A percentile compares a stretch with the other conserved stretches of the same genome.
phyloP scores from a whole-genome alignment of 1,140 invertebrate genomes.

The Panagrolaimus sp. region DNA sequence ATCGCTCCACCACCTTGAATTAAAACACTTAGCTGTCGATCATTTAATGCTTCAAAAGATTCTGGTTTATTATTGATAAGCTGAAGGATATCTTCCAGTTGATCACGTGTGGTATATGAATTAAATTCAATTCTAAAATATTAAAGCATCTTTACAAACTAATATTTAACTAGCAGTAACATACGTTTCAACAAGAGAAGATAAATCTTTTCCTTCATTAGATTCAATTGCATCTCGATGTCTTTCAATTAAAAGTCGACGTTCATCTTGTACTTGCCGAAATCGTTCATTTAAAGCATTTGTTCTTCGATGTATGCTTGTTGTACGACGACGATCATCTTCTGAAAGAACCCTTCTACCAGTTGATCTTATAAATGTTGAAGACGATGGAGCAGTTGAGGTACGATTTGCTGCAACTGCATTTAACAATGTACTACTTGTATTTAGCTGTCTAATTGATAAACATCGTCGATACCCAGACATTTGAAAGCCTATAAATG shows the following conservation, averaged over 20 bases:
- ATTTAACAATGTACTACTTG: too few relatives aligned
- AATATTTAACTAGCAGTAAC: too few relatives aligned
- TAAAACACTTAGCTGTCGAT: not conserved
- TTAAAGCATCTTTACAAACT: not conserved
- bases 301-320: not conserved
- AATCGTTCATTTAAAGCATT: not conserved
- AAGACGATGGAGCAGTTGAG: too few relatives aligned
- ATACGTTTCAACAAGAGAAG: slow-evolving; percentile 3
- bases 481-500: too few relatives aligned
- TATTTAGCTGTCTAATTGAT: too few relatives aligned
- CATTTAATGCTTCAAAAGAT: not conserved
- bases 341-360: not conserved
- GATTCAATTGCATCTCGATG: not conserved
- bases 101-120: not conserved
- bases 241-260: not conserved
- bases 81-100: not conserved
- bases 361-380: too few relatives aligned
- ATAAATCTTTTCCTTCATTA: not conserved
- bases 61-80: not conserved
- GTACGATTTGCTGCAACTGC: too few relatives aligned
- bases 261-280: not conserved
- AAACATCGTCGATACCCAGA: too few relatives aligned
- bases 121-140: slow-evolving; percentile 2
- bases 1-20: not conserved
- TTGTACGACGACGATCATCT: not conserved